Evolutionary conservation across 2,888 invertebrate genomes (phyloP), one percentile per base, ranked within the genome.

Genomic region (Scaptomyza cyrtandrae): DNA sequence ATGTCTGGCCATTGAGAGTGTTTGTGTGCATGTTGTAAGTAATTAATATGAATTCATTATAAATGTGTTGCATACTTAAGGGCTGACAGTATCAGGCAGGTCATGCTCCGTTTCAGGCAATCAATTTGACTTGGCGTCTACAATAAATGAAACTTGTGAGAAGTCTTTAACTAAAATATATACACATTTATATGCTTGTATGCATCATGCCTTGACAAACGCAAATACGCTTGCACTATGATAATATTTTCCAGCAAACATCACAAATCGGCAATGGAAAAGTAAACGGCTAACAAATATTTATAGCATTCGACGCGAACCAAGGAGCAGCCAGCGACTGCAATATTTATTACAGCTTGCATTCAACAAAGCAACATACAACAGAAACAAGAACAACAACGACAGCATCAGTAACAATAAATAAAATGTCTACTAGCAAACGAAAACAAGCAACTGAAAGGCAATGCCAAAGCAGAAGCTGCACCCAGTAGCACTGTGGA

Each of bases 281-380:
- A 82, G 68, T 75, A 84, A 85, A 84, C 74, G 87, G 75, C 76
- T 73, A 85, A 85, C 87, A 85, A 85, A 86, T 86, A 84, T 80
- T 86, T 81, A 86, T 84, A 78, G 83, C 71, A 68, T 62, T 72
- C 60, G 58, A 57, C 60, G 69, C 72, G 62, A 78, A 46, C 48
- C 58, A 33, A 71, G 68, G 53, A 71, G 61, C 69, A 71, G 58
- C 72, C 68, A 71, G 58, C 71, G 45, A 24, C 61, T 71, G 85
- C 82, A 85, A 85, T 87, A 85, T 86, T 86, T 86, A 86, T 86
- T 85, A 74, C 87, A 75, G 75, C 71, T 76, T 75, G 85, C 87
- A 80, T 81, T 74, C 79, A 81, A 53, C 57, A 57, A 35, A 72
- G 62, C 59, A 64, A 56, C 61, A 64, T 37, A 49, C 48, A 49